These are phyloP conservation scores for Ceriagrion tenellum DNA, from an alignment of 2,888 invertebrate genomes.

Conservation along the genomic window DNA sequence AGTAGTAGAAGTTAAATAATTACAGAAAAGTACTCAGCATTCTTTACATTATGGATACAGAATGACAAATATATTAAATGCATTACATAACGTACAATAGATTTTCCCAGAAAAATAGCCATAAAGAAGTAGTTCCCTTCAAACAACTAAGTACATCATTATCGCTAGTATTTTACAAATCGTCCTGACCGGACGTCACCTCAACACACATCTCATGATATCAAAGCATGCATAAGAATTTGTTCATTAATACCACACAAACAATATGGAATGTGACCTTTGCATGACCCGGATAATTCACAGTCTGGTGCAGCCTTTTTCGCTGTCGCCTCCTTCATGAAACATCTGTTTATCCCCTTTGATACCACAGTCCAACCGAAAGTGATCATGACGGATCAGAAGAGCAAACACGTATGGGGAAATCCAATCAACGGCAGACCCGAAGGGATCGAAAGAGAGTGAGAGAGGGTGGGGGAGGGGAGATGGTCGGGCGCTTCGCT, in stretches of 20 bases:
- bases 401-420: background rate
- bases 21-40: too few species aligned
- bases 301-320: background rate
- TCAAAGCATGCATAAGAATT: too few species aligned
- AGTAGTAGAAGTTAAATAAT: too few species aligned
- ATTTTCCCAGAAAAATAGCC: too few species aligned
- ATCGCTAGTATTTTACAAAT: too few species aligned
- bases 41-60: too few species aligned
- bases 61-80: too few species aligned
- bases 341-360: background rate
- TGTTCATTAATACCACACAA: background rate
- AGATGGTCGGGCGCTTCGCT: background rate
- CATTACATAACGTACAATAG: too few species aligned
- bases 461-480: background rate
- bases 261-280: background rate
- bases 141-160: too few species aligned
- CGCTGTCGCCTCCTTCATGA: background rate
- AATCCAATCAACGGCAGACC: slow-evolving; percentile 8
- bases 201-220: too few species aligned
- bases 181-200: too few species aligned
- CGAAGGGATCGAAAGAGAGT: background rate
- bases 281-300: background rate
- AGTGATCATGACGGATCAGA: background rate
- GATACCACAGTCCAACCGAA: background rate
- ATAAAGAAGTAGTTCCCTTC: too few species aligned